Base-by-base conservation (phyloP, 2,888 invertebrate genomes). In the Bedellia somnulentella region DNA sequence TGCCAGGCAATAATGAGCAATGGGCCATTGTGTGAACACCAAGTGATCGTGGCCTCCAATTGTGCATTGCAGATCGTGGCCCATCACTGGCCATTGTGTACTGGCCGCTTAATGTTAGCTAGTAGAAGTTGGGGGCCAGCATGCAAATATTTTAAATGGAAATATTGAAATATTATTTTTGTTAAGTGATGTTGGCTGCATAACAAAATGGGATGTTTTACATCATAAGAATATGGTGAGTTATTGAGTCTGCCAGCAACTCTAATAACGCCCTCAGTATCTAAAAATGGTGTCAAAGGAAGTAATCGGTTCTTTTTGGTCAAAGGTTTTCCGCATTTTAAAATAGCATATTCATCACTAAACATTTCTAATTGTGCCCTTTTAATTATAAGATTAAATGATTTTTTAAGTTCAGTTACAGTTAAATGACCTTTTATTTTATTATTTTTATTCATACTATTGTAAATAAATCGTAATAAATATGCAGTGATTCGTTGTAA, bases 91-190 rank as follows among this genome's bases (percentile, higher is more conserved):
- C n/a, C n/a, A n/a, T n/a, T n/a, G n/a, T n/a, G n/a, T n/a, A n/a
- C n/a, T n/a, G n/a, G n/a, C n/a, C n/a, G n/a, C n/a, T n/a, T n/a
- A n/a, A n/a, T n/a, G n/a, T n/a, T n/a, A n/a, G 37, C 31, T 3
- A 40, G 23, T 22, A 40, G 26, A 11, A 33, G 29, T 29, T 35
- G 37, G 9, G 36, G 35, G 8, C 37, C 37, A 2, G 34, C 34
- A 17, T 40, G 37, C 16, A 37, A 35, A 11, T 33, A 29, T 21
- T 29, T 24, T 16, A 9, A 27, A 21, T 39, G 37, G 23, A 31
- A n/a, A 13, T 17, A 21, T 10, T 16, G 8, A 22, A 39, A 37
- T 9, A 39, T 27, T 9, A 39, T 27, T 31, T 36, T 35, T 18
- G 39, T 39, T 21, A 37, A 15, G 21, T 35, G 30, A 29, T 38